A percentile compares a stretch with the other conserved stretches of the same genome.
phyloP scores from a whole-genome alignment of 1,140 invertebrate species.

The Drosophila sp. region DNA sequence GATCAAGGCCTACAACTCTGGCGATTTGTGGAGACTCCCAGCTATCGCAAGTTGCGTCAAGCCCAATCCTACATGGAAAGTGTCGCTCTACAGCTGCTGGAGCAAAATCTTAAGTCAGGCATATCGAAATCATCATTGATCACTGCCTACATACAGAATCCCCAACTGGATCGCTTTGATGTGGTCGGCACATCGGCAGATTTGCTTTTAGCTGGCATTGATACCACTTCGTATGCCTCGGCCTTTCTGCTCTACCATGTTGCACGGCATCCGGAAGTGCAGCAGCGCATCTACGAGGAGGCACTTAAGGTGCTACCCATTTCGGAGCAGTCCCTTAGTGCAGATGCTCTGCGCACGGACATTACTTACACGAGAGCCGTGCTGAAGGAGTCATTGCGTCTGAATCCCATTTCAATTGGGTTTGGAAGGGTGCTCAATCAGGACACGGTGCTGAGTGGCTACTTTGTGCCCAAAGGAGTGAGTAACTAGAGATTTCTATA shows the following conservation, averaged over 20 bases:
- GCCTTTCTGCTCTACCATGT: constrained; percentile 93
- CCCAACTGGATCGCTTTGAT: constrained; percentile 90
- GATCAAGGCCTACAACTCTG: constrained; percentile 92
- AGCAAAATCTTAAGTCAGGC: constrained; percentile 85
- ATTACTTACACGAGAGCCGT: constrained; percentile 91
- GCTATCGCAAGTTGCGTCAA: constrained; percentile 89
- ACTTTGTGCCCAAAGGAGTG: constrained; percentile 93
- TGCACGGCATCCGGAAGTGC: constrained; percentile 89
- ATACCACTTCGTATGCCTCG: constrained; percentile 93
- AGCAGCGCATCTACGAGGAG: constrained; percentile 90
- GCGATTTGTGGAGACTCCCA: constrained; percentile 89
- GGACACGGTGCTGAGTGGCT: constrained; percentile 92
- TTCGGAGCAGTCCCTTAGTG: constrained; percentile 86
- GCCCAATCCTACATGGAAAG: constrained; percentile 91
- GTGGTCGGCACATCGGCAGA: constrained; percentile 92
- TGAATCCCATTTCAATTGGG: constrained; percentile 93
- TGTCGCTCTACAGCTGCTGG: constrained; percentile 89
- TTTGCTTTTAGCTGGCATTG: constrained; percentile 93
- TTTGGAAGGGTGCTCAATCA: constrained; percentile 91
- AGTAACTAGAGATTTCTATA: constrained; percentile 69
- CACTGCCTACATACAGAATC: constrained; percentile 88
- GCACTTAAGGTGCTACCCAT: constrained; percentile 86
- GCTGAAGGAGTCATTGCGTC: constrained; percentile 92
- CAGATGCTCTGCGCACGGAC: constrained; percentile 86
- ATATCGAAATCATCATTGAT: constrained; percentile 85